A percentile compares a stretch with the other conserved stretches of the same genome.
phyloP scores from a whole-genome alignment of 2,888 invertebrate species.

The Macrostomum cliftonense region DNA sequence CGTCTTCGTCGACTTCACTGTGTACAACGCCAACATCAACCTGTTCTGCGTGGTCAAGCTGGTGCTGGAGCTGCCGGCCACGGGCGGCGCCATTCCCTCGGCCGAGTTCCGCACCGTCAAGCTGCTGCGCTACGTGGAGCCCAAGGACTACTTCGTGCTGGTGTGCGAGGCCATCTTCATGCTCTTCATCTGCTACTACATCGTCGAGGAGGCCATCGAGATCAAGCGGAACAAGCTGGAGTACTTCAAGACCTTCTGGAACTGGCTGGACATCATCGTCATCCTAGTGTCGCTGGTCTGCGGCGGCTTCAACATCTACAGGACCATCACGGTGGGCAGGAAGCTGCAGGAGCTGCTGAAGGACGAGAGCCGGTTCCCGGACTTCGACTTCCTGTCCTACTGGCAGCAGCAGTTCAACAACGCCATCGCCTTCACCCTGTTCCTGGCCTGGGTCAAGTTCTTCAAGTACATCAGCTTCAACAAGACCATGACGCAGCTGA shows the following conservation, averaged over 20 bases:
- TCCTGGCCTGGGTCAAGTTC: conserved; percentile 52
- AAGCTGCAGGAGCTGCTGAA: conserved; percentile 37
- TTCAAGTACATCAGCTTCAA: conserved; percentile 60
- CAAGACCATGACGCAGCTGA: conserved; percentile 54
- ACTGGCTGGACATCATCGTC: conserved; percentile 47
- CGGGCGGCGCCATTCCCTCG: conserved; percentile 46
- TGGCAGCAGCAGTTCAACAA: conserved; percentile 46
- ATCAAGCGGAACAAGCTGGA: conserved; percentile 30
- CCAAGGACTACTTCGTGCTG: conserved; percentile 37
- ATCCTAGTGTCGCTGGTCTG: conserved; percentile 41
- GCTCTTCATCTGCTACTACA: conserved; percentile 41
- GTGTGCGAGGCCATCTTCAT: conserved; percentile 40
- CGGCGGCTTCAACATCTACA: conserved; percentile 41
- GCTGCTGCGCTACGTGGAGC: conserved; percentile 39
- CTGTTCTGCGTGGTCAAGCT: conserved; percentile 49
- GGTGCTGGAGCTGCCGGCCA: conserved; percentile 47
- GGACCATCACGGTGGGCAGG: conserved; percentile 32
- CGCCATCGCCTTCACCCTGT: conserved; percentile 46
- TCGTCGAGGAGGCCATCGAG: conserved; percentile 41
- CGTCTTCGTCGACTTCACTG: conserved; percentile 51
- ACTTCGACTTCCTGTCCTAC: conserved; percentile 46
- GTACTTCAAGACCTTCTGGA: conserved; percentile 47
- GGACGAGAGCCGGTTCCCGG: conserved; percentile 40
- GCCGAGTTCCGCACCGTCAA: conserved; percentile 42
- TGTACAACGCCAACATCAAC: conserved; percentile 56